Base-by-base conservation (phyloP, 2,113 vertebrate species). In the Lontra canadensis region DNA sequence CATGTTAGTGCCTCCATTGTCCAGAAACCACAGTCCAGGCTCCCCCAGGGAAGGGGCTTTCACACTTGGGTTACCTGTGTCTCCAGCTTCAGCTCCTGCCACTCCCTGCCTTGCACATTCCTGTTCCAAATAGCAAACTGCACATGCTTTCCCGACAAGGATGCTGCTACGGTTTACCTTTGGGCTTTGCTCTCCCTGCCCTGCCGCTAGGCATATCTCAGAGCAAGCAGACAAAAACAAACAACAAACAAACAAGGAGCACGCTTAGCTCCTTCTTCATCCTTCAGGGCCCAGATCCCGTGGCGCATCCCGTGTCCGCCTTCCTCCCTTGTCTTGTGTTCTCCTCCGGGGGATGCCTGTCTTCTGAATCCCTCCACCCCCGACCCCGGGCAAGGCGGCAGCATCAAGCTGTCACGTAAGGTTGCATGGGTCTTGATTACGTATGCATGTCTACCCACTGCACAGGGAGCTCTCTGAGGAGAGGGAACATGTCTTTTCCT, bases 111-210 rank as follows among this genome's bases (percentile, higher is more conserved):
- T 73, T 31, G 0, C 13, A n/a, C 23, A 26, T 39, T 76, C 44
- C 76, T 63, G 6, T 31, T 96, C 18, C 65, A 36, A 18, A 34
- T 9, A 69, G 67, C 31, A 25, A 83, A 55, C 9, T 2, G 3
- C 34, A 1, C 23, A 1, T 39, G 6, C n/a, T 69, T 52, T 36
- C 26, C 34, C 2, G 6, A 23, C 9, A 0, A 26, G 69, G 65
- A 78, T 13, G 3, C 1, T 36, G 20, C 44, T 31, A 1, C 42
- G 12, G 25, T 71, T 52, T 39, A n/a, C 55, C 14, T 84, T 26
- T 34, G 61, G 36, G 20, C 61, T 96, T 69, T 49, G 23, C 47
- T 93, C 3, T 36, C 29, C 36, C 49, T 47, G 7, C 49, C 21
- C 39, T 29, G 89, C 73, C 34, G 9, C 31, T 8, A 44, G 84